Percentiles rank a stretch among this genome's conserved stretches.
Evolutionary conservation across 2,797 vertebrate genomes (phyloP).

Genomic region (Sebastes hubbsi): DNA sequence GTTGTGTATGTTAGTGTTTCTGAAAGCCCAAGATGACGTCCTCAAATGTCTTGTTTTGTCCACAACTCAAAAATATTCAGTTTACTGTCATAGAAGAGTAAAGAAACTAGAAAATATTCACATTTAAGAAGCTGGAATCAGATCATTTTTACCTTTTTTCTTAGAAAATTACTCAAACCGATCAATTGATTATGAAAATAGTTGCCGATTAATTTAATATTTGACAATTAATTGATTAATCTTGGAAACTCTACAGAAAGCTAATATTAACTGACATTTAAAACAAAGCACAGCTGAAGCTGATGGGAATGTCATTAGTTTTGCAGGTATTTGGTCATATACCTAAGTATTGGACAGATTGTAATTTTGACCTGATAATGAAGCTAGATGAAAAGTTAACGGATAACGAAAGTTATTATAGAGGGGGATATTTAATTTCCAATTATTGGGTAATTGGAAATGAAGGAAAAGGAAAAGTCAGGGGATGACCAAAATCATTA

Average conservation of each 20-base stretch:
- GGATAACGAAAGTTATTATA: not conserved
- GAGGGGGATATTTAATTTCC: not conserved
- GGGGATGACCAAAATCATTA: not conserved
- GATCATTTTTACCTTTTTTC: fast-evolving
- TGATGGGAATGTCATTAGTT: not conserved
- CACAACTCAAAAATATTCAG: too few relatives aligned
- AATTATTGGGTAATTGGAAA: not conserved
- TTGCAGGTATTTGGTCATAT: not conserved
- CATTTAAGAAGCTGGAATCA: too few relatives aligned
- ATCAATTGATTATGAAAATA: too few relatives aligned
- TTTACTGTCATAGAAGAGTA: too few relatives aligned
- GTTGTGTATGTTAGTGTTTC: too few relatives aligned
- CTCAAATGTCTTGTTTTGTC: too few relatives aligned
- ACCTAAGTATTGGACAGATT: not conserved
- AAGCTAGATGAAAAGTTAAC: not conserved
- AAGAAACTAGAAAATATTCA: too few relatives aligned
- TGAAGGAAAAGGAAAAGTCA: not conserved
- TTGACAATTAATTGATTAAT: too few relatives aligned
- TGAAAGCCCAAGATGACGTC: too few relatives aligned
- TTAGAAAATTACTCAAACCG: too few relatives aligned
- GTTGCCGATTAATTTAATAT: too few relatives aligned
- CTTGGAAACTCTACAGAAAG: not conserved
- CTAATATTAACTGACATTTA: not conserved
- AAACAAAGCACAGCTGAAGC: not conserved
- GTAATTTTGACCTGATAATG: not conserved